Evolutionary conservation across 2,888 invertebrate species (phyloP).

Genomic region (Anthophora plumipes): DNA sequence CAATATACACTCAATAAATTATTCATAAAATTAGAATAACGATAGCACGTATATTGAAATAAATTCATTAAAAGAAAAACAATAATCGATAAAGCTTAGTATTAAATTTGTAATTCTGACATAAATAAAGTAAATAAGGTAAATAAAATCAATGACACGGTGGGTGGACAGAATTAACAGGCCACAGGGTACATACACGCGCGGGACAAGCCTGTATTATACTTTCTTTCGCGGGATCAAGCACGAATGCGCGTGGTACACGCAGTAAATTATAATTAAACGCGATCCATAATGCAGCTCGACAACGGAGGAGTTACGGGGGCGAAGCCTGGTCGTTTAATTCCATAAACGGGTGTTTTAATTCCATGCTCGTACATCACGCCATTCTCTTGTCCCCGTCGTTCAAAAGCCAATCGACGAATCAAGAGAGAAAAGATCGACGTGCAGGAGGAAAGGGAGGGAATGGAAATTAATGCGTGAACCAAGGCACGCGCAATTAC

Average conservation of each 20-base stretch:
- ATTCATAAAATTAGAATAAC: too few species aligned
- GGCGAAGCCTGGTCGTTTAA: slow-evolving; percentile 45
- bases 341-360: slow-evolving; percentile 56
- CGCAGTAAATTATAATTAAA: slow-evolving; percentile 60
- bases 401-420: slow-evolving; percentile 65
- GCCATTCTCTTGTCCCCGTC: slow-evolving; percentile 43
- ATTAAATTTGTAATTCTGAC: too few species aligned
- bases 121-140: too few species aligned
- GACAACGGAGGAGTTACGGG: slow-evolving; percentile 20
- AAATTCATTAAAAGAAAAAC: too few species aligned
- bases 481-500: slow-evolving; percentile 47
- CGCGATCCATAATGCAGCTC: slow-evolving; percentile 25
- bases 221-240: not conserved
- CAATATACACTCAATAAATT: too few species aligned
- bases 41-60: too few species aligned
- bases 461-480: slow-evolving; percentile 57
- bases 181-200: too few species aligned
- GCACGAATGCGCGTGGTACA: not conserved
- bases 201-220: not conserved
- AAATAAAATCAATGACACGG: too few species aligned
- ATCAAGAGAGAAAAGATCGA: slow-evolving; percentile 12
- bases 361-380: slow-evolving; percentile 57
- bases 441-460: not conserved
- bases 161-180: too few species aligned
- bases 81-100: too few species aligned